Evolutionary conservation across 2,113 vertebrate genomes (phyloP).

Genomic region (Ivindomyrus marchei): DNA sequence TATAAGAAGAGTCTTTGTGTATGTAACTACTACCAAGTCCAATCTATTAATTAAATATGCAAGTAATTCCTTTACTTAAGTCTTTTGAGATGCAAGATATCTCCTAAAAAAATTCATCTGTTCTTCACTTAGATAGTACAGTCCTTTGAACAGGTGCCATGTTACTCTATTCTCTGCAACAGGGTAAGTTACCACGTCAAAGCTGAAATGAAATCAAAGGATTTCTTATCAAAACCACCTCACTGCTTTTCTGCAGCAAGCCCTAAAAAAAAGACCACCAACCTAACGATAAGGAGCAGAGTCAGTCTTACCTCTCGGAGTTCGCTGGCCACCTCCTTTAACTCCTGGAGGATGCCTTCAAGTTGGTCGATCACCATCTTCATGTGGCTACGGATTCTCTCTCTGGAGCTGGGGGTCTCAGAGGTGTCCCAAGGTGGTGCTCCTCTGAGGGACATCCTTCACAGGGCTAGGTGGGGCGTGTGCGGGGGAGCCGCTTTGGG

Average conservation of each 20-base stretch:
- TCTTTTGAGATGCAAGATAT: not conserved
- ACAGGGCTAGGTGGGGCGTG: slow-evolving; percentile 67
- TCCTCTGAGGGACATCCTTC: slow-evolving; percentile 93
- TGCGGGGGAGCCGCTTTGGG: slow-evolving; percentile 68
- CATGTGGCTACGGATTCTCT: slow-evolving; percentile 89
- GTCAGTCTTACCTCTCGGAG: slow-evolving; percentile 82
- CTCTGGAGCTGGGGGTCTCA: slow-evolving; percentile 81
- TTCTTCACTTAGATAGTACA: not conserved
- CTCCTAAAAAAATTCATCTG: not conserved
- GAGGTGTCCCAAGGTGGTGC: slow-evolving; percentile 78
- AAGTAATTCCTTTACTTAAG: not conserved
- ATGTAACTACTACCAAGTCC: not conserved
- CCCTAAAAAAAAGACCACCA: not conserved
- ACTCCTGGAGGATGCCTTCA: slow-evolving; percentile 87
- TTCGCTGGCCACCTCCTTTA: slow-evolving; percentile 96
- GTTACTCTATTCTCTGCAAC: not conserved
- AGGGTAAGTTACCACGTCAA: not conserved
- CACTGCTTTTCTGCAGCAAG: not conserved
- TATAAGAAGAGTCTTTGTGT: not conserved
- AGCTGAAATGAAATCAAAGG: not conserved
- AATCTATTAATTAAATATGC: not conserved
- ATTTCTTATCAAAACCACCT: not conserved
- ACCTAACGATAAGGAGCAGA: not conserved
- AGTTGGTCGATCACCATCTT: slow-evolving; percentile 93
- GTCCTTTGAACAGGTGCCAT: not conserved